Base-by-base conservation (phyloP, 2,113 vertebrate genomes). In the Coptodon bakossiorum region DNA sequence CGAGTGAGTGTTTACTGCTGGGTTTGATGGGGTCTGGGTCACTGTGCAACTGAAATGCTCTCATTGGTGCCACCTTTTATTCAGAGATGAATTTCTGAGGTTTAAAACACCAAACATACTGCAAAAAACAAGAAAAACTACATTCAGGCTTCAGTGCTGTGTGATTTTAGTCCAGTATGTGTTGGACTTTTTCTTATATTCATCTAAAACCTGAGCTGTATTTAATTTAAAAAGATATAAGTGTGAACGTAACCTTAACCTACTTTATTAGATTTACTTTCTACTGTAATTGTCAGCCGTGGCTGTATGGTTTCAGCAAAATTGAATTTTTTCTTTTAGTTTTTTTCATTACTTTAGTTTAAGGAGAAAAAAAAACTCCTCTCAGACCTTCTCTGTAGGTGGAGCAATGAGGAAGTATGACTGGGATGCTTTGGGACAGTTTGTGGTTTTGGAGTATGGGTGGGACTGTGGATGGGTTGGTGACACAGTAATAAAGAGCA, bases 401-500 rank as follows among this genome's bases (percentile, higher is more conserved):
- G 31, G 40, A 22, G 48, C 38, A 17, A 38, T 54, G 78, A 73
- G 86, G n/a, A 38, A 1, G 43, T 50, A 68, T 76, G 71, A 80
- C 7, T 53, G 82, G 57, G 80, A 85, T 83, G 80, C 56, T 53
- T 9, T 80, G 63, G 83, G 78, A 90, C 38, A 53, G 36, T 31
- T 61, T 61, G 3, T 17, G 27, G 14, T 31, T 61, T 61, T 3
- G 63, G 48, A 24, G 61, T 48, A 84, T 86, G 85, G 81, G 48
- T 43, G 29, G 86, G 50, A 17, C 27, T 48, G n/a, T 6, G 80
- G 76, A 29, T 19, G 53, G 24, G 10, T 54, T 52, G 82, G 36
- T 80, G 43, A 38, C 5, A 52, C 22, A 82, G 31, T 82, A 94
- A 76, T 82, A 88, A 71, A 94, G 68, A 92, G 80, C 12, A 7